Conservation (phyloP, 2,888 invertebrate species). For the Eulithis testata region DNA sequence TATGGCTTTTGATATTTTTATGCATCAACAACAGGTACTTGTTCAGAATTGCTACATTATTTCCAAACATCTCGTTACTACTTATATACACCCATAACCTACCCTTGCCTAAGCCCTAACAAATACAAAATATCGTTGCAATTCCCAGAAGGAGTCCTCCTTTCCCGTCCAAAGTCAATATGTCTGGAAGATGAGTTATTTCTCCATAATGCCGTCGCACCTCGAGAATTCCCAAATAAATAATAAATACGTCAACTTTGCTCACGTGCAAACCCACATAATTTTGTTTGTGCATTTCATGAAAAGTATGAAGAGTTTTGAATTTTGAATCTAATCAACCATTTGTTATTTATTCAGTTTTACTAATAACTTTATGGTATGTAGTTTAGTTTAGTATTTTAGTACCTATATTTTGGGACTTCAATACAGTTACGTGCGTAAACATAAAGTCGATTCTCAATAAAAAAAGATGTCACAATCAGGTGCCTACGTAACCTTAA, state of each 20-base stretch:
- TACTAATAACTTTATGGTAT: background rate
- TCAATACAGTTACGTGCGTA: no score
- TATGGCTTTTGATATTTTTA: no score
- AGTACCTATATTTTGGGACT: no score
- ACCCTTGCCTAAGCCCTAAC: slow-evolving; percentile 20
- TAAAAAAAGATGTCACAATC: background rate
- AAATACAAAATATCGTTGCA: slow-evolving; percentile 54
- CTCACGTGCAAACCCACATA: slow-evolving; percentile 45
- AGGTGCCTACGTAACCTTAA: no score
- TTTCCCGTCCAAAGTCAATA: slow-evolving; percentile 77
- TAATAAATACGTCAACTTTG: slow-evolving; percentile 78
- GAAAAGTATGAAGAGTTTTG: slow-evolving; percentile 20
- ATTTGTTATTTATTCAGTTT: background rate
- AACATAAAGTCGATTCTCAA: no score
- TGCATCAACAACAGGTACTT: background rate
- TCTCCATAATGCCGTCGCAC: slow-evolving; percentile 69
- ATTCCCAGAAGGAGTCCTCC: slow-evolving; percentile 72
- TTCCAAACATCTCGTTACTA: background rate
- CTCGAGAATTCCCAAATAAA: slow-evolving; percentile 80
- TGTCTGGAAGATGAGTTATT: slow-evolving; percentile 80
- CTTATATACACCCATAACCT: slow-evolving; percentile 3
- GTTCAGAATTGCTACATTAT: no score
- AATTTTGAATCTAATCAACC: background rate
- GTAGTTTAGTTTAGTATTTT: no score
- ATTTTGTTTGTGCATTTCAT: slow-evolving; percentile 65